A percentile compares a stretch with the other conserved stretches of the same genome.
phyloP scores from a whole-genome alignment of 2,113 vertebrate species.

The Cochlearius cochlearius region DNA sequence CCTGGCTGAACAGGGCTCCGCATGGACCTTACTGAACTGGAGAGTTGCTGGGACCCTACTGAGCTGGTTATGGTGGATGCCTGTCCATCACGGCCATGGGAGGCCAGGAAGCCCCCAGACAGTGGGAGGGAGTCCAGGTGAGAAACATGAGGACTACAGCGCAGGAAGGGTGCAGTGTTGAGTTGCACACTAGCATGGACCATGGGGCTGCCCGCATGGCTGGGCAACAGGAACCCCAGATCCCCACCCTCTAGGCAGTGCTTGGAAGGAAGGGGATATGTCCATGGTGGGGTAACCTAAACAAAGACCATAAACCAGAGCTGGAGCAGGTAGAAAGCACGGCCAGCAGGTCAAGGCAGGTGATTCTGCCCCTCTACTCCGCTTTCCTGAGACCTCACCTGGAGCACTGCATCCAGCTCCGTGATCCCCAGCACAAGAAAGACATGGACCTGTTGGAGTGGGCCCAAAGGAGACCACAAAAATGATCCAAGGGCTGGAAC shows the following conservation, averaged over 20 bases:
- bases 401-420: neutral
- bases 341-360: neutral
- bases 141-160: neutral
- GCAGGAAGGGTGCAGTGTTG: neutral
- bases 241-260: neutral
- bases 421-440: neutral
- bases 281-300: neutral
- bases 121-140: neutral
- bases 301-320: neutral
- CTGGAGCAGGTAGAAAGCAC: neutral
- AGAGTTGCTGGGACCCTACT: neutral
- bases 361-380: neutral
- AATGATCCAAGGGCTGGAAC: neutral
- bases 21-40: neutral
- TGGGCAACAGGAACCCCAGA: neutral
- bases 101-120: neutral
- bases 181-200: neutral
- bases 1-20: neutral
- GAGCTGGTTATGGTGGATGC: neutral
- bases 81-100: fast-evolving
- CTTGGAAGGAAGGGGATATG: neutral
- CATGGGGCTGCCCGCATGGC: neutral
- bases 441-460: fast-evolving
- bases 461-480: neutral
- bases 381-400: neutral